Percentiles rank a stretch among this genome's conserved stretches.
Conservation (phyloP, 2,888 invertebrate genomes). For the Kryphioiulus occultus region DNA sequence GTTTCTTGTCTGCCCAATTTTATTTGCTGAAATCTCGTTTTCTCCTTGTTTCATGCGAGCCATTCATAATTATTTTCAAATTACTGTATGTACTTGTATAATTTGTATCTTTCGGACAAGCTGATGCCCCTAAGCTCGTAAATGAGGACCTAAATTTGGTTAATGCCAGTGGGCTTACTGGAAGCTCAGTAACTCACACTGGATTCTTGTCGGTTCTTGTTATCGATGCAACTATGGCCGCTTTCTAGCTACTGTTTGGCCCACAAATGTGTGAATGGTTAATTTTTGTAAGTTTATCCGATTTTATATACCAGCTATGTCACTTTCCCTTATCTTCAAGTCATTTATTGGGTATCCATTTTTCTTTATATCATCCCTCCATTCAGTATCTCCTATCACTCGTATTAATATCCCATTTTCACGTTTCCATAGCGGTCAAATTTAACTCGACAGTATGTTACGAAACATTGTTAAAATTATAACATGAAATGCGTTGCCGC, state of each 20-base stretch:
- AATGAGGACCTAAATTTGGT: background rate
- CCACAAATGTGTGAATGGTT: background rate
- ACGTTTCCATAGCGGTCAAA: background rate
- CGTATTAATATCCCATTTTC: background rate
- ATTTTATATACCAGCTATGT: slow-evolving; percentile 21
- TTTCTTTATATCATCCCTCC: background rate
- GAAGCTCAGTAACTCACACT: background rate
- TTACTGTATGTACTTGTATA: background rate
- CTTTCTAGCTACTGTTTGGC: background rate
- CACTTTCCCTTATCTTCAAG: background rate
- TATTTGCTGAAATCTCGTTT: slow-evolving; percentile 8
- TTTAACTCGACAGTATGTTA: background rate
- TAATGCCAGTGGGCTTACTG: background rate
- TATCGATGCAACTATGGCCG: background rate
- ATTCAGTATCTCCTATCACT: slow-evolving; percentile 10
- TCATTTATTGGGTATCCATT: slow-evolving; percentile 25
- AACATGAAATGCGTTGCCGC: background rate
- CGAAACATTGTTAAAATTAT: background rate
- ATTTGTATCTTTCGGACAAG: background rate
- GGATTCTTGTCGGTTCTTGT: background rate
- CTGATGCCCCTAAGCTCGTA: background rate
- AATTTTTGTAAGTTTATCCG: background rate
- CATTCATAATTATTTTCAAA: background rate
- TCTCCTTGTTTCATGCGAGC: background rate
- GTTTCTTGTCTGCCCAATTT: background rate